Evolutionary conservation across 2,888 invertebrate genomes (phyloP).

Genomic region (Drosophila barbarae): DNA sequence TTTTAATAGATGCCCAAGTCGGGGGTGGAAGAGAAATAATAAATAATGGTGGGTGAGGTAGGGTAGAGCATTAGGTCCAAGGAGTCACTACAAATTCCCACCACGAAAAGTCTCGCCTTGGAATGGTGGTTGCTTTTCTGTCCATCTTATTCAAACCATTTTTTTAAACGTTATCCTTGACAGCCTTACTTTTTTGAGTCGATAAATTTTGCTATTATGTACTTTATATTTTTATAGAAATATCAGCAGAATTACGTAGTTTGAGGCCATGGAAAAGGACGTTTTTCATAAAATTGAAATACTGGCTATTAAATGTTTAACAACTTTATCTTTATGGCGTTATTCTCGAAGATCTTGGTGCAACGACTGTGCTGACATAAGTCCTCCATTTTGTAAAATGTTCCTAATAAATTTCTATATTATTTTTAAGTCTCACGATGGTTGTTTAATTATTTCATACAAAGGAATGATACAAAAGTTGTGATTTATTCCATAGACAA

Average conservation of each 20-base stretch:
- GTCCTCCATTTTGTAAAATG: too few relatives aligned
- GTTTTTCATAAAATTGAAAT: too few relatives aligned
- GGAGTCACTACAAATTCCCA: constrained; percentile 2
- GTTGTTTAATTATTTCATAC: too few relatives aligned
- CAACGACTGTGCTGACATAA: too few relatives aligned
- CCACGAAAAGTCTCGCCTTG: neutral
- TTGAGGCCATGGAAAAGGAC: neutral
- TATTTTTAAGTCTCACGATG: too few relatives aligned
- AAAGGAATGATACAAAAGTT: too few relatives aligned
- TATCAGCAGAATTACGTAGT: neutral
- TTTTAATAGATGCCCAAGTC: constrained; percentile 14
- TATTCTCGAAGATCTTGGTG: too few relatives aligned
- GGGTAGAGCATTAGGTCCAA: neutral
- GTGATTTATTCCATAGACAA: too few relatives aligned
- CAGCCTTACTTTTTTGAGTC: neutral
- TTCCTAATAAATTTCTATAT: too few relatives aligned
- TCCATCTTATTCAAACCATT: neutral
- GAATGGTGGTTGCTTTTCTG: constrained; percentile 7
- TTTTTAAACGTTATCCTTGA: neutral
- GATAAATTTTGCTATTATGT: neutral
- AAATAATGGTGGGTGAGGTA: neutral
- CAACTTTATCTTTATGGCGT: too few relatives aligned
- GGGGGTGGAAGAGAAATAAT: neutral
- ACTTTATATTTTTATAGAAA: neutral
- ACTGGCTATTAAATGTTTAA: too few relatives aligned